phyloP scores from a whole-genome alignment of 1,140 invertebrate genomes.

The Chironomus striatipennis region DNA sequence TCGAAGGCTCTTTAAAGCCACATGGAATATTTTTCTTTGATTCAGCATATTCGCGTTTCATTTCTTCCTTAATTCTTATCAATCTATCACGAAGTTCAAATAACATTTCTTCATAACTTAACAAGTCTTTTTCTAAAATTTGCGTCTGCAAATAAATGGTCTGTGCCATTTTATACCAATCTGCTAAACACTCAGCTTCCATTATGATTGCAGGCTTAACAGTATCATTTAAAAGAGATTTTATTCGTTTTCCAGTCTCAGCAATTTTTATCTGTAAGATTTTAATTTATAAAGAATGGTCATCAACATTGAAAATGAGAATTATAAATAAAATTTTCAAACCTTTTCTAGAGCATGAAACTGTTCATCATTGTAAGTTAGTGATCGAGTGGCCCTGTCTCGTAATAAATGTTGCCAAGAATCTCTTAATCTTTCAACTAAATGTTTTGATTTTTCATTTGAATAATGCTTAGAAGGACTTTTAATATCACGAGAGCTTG shows the following conservation, averaged over 20 bases:
- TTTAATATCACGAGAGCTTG: constrained; percentile 52
- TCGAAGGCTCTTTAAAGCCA: background rate
- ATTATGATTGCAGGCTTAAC: constrained; percentile 55
- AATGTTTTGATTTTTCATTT: constrained; percentile 59
- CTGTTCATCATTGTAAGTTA: constrained; percentile 89
- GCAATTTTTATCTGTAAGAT: constrained; percentile 38
- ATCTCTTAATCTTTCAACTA: constrained; percentile 70
- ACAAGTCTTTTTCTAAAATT: constrained; percentile 60
- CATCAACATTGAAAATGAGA: background rate
- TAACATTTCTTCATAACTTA: constrained; percentile 43
- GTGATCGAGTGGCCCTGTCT: constrained; percentile 70
- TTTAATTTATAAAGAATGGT: background rate
- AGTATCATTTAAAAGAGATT: constrained; percentile 53
- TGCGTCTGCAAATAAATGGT: constrained; percentile 61
- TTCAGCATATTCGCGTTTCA: constrained; percentile 32
- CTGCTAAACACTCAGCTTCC: constrained; percentile 61
- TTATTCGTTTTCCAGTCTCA: constrained; percentile 59
- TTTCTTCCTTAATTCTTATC: constrained; percentile 34
- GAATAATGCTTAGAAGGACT: constrained; percentile 58
- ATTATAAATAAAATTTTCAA: constrained; percentile 41
- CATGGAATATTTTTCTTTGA: constrained; percentile 8
- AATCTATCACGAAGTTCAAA: constrained; percentile 35
- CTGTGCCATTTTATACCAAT: constrained; percentile 76
- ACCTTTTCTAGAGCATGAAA: constrained; percentile 83
- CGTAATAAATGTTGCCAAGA: constrained; percentile 86